Evolutionary conservation across 2,797 vertebrate species (phyloP).

Genomic region (Schizothorax lantsangensis): DNA sequence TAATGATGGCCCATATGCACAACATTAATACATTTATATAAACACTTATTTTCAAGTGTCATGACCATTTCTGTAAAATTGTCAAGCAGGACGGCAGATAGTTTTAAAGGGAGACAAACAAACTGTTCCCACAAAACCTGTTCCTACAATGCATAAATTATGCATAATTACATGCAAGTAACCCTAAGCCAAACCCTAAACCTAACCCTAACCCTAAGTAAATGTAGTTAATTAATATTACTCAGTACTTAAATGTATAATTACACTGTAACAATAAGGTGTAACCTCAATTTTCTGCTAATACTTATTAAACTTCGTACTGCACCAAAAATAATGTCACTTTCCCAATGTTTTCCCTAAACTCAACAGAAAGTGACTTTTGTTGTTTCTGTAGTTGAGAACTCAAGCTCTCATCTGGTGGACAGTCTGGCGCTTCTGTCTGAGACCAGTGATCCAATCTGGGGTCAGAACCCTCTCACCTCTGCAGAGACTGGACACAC

Average conservation of each 20-base stretch:
- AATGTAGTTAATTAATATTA: background rate
- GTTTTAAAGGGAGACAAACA: background rate
- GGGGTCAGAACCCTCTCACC: conserved; percentile 43
- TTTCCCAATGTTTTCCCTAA: background rate
- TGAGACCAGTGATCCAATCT: conserved; percentile 51
- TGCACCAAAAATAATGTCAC: background rate
- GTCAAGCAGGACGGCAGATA: background rate
- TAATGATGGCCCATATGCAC: background rate
- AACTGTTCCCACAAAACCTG: background rate
- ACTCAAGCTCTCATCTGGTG: conserved; percentile 14
- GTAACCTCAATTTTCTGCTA: background rate
- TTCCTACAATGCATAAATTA: background rate
- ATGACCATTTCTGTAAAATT: background rate
- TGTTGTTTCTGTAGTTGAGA: conserved; percentile 37
- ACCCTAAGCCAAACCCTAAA: background rate
- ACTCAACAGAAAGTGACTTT: conserved; percentile 8
- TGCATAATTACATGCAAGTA: background rate
- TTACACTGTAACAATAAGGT: background rate
- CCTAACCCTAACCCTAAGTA: background rate
- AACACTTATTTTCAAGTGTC: background rate
- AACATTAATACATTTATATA: too few relatives aligned
- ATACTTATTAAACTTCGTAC: background rate
- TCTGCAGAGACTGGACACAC: conserved; percentile 45
- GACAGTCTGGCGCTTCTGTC: conserved; percentile 46
- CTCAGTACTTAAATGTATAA: background rate